Evolutionary conservation across 2,888 invertebrate species (phyloP).

Genomic region (Dynastes grantii): DNA sequence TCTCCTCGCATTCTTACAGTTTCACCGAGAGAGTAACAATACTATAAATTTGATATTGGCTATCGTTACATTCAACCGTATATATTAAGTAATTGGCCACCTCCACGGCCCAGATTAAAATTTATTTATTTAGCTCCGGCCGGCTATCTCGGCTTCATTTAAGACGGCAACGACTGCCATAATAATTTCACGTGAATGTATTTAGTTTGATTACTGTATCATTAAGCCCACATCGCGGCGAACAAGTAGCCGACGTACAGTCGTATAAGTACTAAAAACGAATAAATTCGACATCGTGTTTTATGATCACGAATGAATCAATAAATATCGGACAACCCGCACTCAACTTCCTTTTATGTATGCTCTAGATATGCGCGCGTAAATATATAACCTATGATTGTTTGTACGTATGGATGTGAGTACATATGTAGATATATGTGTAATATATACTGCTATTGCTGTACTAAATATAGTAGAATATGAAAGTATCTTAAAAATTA

Average conservation of each 20-base stretch:
- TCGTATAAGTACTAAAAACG: conserved; percentile 35
- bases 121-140: conserved; percentile 28
- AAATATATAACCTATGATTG: conserved; percentile 20
- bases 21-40: background rate
- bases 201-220: conserved; percentile 50
- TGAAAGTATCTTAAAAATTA: no score
- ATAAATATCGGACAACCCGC: conserved; percentile 46
- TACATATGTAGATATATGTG: background rate
- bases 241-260: conserved; percentile 45
- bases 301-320: conserved; percentile 32
- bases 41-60: conserved; percentile 39
- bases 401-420: conserved; percentile 1
- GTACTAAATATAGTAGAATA: conserved; percentile 4
- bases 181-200: conserved; percentile 52
- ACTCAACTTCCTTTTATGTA: conserved; percentile 43
- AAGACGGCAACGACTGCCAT: conserved; percentile 48
- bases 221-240: conserved; percentile 44
- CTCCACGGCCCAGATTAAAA: conserved; percentile 33
- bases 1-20: background rate
- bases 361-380: conserved; percentile 27
- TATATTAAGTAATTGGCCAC: conserved; percentile 47
- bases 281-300: conserved; percentile 42
- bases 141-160: conserved; percentile 48
- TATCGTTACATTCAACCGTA: conserved; percentile 33
- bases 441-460: background rate